phyloP scores from a whole-genome alignment of 2,797 vertebrate genomes.

The Enteromius radiatus region DNA sequence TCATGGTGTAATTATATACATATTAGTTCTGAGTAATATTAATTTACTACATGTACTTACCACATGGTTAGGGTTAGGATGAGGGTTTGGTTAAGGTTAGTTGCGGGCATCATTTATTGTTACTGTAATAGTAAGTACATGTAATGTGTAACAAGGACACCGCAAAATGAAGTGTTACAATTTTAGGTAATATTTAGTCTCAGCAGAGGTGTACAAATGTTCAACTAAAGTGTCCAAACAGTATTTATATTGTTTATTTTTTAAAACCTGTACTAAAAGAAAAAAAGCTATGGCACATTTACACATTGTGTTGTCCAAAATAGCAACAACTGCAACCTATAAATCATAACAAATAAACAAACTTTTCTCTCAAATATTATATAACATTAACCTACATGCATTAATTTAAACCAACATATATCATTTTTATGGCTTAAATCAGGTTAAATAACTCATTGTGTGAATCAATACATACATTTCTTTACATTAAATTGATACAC shows the following conservation, averaged over 20 bases:
- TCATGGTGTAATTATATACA: background rate
- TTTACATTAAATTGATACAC: no score
- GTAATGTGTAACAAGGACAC: background rate
- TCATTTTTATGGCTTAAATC: background rate
- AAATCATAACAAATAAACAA: background rate
- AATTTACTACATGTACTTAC: background rate
- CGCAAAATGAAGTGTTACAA: no score
- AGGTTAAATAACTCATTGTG: background rate
- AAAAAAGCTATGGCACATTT: no score
- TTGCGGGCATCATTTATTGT: background rate
- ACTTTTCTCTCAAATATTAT: background rate
- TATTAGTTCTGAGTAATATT: background rate
- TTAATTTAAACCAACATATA: background rate
- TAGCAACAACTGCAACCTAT: background rate
- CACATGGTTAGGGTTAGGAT: no score
- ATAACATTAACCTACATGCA: background rate
- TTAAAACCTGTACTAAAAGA: background rate
- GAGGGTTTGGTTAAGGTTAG: background rate
- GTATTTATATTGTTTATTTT: background rate
- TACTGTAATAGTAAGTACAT: background rate
- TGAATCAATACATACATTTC: background rate
- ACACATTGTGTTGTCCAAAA: background rate
- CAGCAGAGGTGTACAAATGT: background rate
- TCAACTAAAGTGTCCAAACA: background rate
- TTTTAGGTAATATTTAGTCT: background rate